These are phyloP conservation scores for Glossosoma conforme DNA, from an alignment of 1,140 invertebrate genomes.

Conservation along the genomic window DNA sequence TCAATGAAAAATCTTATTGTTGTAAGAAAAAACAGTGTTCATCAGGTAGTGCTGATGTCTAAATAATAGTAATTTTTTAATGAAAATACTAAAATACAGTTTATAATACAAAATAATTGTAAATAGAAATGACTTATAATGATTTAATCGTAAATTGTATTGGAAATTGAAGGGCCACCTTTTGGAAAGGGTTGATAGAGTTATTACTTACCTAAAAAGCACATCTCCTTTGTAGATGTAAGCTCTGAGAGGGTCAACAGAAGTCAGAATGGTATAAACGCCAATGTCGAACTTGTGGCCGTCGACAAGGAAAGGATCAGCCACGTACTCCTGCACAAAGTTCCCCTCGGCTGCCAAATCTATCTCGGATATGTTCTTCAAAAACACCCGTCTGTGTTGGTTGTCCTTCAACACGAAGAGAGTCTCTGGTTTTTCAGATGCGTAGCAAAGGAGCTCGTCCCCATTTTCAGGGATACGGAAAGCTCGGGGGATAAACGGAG, in stretches of 20 bases:
- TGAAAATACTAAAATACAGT: too few relatives aligned
- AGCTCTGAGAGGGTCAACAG: conserved; percentile 81
- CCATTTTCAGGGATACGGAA: conserved; percentile 82
- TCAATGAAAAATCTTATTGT: too few relatives aligned
- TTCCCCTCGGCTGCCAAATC: conserved; percentile 68
- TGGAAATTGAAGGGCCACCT: too few relatives aligned
- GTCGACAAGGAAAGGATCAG: conserved; percentile 77
- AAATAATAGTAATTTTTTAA: too few relatives aligned
- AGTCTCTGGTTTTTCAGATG: conserved; percentile 60
- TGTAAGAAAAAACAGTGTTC: too few relatives aligned
- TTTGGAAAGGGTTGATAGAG: too few relatives aligned
- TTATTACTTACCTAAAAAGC: conserved; percentile 64
- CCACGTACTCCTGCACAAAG: conserved; percentile 88
- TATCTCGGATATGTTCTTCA: conserved; percentile 66
- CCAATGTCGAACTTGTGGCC: conserved; percentile 96
- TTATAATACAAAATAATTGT: too few relatives aligned
- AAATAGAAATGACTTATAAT: too few relatives aligned
- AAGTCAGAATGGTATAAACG: conserved; percentile 89
- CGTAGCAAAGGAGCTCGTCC: conserved; percentile 67
- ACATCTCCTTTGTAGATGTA: conserved; percentile 89
- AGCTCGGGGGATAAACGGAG: conserved; percentile 76
- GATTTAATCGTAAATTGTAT: too few relatives aligned
- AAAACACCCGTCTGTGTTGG: conserved; percentile 82
- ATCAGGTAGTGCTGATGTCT: too few relatives aligned
- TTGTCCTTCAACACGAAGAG: conserved; percentile 91